Evolutionary conservation across 2,797 vertebrate species (phyloP), one percentile per base, ranked within the genome.

Genomic region (Protosalanx chinensis): DNA sequence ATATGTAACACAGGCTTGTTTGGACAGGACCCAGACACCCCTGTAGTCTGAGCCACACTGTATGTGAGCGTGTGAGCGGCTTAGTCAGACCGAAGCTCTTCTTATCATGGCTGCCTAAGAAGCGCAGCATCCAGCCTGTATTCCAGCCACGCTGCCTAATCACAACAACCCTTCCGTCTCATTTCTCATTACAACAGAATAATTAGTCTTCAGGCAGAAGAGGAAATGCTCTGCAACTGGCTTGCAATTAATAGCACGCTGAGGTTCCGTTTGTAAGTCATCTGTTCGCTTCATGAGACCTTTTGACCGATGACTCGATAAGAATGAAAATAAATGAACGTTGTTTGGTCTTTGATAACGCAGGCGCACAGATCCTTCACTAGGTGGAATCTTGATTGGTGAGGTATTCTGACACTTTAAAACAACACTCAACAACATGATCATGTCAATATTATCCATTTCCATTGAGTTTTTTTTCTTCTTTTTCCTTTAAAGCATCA

Each of bases 101-200:
- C 66, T 81, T 73, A 51, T 76, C 69, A 23, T 16, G 66, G 53
- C 65, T 66, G 72, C 78, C 73, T 75, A 10, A 30, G 56, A 18
- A 35, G 15, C 53, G 37, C 12, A 12, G 37, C 37, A 41, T 41
- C 51, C 51, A 53, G 51, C 3, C 51, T 53, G 16, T 51, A 4
- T 16, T 53, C 51, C 51, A 16, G 51, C 51, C 51, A 18, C 13
- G 7, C 69, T 74, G 58, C 8, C 70, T 62, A 27, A 46, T 41
- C 30, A 57, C 23, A 68, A 76, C 72, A 23, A 67, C 13, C 59
- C 73, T 74, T 75, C 75, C 69, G 74, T 72, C 81, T 83, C 72
- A 73, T 84, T 84, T 82, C 72, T 7, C 77, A 79, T 78, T 74
- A 76, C 32, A n/a, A 20, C 3, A 23, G 37, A 27, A 53, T 64